Evolutionary conservation across 2,888 invertebrate genomes (phyloP).

Genomic region (Globia sparganii): DNA sequence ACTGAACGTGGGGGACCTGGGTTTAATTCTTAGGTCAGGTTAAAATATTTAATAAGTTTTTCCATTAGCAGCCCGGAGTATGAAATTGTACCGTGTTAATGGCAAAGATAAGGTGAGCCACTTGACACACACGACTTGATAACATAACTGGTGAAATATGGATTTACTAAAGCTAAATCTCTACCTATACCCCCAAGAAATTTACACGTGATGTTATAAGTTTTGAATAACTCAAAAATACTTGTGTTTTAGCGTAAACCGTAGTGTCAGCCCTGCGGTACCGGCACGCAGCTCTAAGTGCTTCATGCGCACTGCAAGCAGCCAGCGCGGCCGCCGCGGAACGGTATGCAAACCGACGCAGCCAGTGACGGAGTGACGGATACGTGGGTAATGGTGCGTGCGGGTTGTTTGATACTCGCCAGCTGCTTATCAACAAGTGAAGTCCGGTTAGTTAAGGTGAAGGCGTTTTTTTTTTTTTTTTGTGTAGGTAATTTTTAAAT

Average conservation of each 20-base stretch:
- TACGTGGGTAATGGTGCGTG: not conserved
- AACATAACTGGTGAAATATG: not conserved
- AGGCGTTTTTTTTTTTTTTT: not conserved
- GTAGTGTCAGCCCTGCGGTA: not conserved
- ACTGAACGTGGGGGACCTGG: not conserved
- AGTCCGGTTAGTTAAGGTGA: not conserved
- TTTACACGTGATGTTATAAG: not conserved
- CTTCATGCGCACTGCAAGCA: slow-evolving; percentile 7
- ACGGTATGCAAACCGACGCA: slow-evolving; percentile 4
- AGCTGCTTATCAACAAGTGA: not conserved
- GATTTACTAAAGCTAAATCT: not conserved
- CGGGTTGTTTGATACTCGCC: not conserved
- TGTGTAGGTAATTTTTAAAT: not conserved
- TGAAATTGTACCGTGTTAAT: no score
- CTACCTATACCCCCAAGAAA: not conserved
- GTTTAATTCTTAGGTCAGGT: not conserved
- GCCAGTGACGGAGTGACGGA: no score
- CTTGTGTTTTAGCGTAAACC: not conserved
- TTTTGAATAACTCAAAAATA: not conserved
- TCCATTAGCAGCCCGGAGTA: not conserved
- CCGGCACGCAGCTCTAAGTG: slow-evolving; percentile 14
- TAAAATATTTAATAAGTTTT: not conserved
- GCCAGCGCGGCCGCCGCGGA: not conserved
- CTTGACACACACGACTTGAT: not conserved
- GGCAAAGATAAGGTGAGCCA: not conserved